Evolutionary conservation across 1,140 invertebrate genomes (phyloP).

Genomic region (Neelides sp.): DNA sequence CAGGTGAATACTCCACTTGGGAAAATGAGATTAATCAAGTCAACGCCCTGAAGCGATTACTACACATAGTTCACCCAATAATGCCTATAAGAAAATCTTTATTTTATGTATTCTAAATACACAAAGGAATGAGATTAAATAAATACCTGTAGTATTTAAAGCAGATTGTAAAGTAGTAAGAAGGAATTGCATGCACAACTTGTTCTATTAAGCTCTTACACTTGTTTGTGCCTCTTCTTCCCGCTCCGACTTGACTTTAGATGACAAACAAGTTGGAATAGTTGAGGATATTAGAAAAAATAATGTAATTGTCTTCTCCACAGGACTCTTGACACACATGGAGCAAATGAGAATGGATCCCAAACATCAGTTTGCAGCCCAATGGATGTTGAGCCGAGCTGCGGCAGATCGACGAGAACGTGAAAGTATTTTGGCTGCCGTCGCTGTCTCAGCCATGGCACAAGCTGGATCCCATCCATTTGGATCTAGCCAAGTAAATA

Average conservation of each 20-base stretch:
- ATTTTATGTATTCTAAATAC: no score
- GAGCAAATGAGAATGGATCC: conserved; percentile 94
- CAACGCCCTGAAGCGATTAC: no score
- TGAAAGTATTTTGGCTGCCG: conserved; percentile 55
- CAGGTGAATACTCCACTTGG: conserved; percentile 57
- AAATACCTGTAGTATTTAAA: no score
- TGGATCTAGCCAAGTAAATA: conserved; percentile 30
- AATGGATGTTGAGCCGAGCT: conserved; percentile 77
- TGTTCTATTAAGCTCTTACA: not conserved
- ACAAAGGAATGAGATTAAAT: no score
- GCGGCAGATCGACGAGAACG: conserved; percentile 75
- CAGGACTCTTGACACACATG: conserved; percentile 83
- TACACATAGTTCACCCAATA: no score
- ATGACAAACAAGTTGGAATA: no score
- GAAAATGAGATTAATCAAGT: no score
- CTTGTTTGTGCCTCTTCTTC: not conserved
- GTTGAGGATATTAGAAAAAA: no score
- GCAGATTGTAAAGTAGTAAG: no score
- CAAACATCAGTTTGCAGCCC: conserved; percentile 87
- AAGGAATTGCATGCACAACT: no score
- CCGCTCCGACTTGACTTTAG: no score
- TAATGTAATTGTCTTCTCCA: conserved; percentile 30
- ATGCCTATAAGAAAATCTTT: no score
- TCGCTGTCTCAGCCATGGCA: conserved; percentile 44
- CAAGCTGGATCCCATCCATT: conserved; percentile 25